phyloP scores from a whole-genome alignment of 2,113 vertebrate species.

The Vicugna pacos region DNA sequence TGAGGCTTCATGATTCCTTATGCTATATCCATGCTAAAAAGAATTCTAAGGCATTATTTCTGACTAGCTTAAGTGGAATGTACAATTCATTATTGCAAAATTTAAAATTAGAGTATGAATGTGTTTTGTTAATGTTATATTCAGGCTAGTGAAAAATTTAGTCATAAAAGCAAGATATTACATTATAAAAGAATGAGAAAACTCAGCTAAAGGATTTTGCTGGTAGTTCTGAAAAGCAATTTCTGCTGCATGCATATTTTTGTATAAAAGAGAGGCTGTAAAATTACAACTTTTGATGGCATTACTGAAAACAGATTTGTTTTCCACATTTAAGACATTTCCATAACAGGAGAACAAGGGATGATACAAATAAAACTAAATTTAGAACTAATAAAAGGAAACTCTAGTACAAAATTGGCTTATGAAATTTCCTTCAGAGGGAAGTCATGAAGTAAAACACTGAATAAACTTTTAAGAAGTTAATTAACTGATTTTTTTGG shows the following conservation, averaged over 20 bases:
- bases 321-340: slow-evolving; percentile 59
- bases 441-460: slow-evolving; percentile 37
- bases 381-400: slow-evolving; percentile 69
- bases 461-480: slow-evolving; percentile 23
- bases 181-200: background rate
- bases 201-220: slow-evolving; percentile 18
- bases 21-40: background rate
- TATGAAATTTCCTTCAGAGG: slow-evolving; percentile 50
- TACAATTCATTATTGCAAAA: background rate
- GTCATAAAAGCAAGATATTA: slow-evolving; percentile 8
- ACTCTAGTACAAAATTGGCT: slow-evolving; percentile 36
- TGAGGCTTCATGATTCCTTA: slow-evolving; percentile 27
- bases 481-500: background rate
- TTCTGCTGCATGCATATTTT: slow-evolving; percentile 34
- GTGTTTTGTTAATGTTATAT: slow-evolving; percentile 24
- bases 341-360: slow-evolving; percentile 18
- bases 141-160: slow-evolving; percentile 14
- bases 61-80: slow-evolving; percentile 1
- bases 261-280: background rate
- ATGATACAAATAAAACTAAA: slow-evolving; percentile 67
- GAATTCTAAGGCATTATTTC: slow-evolving; percentile 35
- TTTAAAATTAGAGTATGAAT: slow-evolving; percentile 36
- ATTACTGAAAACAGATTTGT: slow-evolving; percentile 60
- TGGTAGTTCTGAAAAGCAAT: slow-evolving; percentile 5
- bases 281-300: slow-evolving; percentile 48